Base-by-base conservation (phyloP, 2,888 invertebrate genomes). In the Calameuta filiformis region DNA sequence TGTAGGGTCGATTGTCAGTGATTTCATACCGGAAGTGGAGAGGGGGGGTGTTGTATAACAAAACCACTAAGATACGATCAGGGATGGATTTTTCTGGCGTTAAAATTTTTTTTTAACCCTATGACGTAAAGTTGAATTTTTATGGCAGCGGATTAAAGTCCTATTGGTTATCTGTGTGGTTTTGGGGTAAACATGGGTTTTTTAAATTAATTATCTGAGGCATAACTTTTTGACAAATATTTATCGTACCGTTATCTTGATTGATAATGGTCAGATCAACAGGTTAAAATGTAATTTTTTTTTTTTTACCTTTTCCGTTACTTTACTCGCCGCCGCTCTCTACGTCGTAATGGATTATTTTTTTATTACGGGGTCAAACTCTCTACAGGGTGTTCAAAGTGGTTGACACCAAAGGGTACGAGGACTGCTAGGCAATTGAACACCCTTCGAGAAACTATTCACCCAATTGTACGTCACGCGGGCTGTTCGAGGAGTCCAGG, bases 391-490 rank as follows among this genome's bases (percentile, higher is more conserved):
- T 34, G 71, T 33, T 23, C 31, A 12, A 71, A 12, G 31, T 56
- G 56, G 23, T 56, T 56, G 12, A 71, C 71, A 71, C 71, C 75
- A 11, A 11, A 31, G 68, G 86, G 85, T 83, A 37, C 83, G 87
- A 88, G 89, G 86, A 84, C 82, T 79, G 83, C 88, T 89, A 88
- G 85, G 87, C 87, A 83, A 88, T 89, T 86, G 89, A 89, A 88
- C 87, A 84, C 85, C 85, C 86, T 86, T 86, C 82, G 84, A 82
- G 82, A 82, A 85, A 83, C 89, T 85, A 89, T 88, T 89, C 87
- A 82, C 82, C 86, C 88, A 88, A 89, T 90, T 90, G 87, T 88
- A 85, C 83, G 82, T 85, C 81, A 75, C 78, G 35, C 78, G 71
- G 33, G 71, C 1, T 2, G 33, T 23, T 33, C 9, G 71, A 23